Evolutionary conservation across 2,888 invertebrate species (phyloP).

Genomic region (Harmothoe impar): DNA sequence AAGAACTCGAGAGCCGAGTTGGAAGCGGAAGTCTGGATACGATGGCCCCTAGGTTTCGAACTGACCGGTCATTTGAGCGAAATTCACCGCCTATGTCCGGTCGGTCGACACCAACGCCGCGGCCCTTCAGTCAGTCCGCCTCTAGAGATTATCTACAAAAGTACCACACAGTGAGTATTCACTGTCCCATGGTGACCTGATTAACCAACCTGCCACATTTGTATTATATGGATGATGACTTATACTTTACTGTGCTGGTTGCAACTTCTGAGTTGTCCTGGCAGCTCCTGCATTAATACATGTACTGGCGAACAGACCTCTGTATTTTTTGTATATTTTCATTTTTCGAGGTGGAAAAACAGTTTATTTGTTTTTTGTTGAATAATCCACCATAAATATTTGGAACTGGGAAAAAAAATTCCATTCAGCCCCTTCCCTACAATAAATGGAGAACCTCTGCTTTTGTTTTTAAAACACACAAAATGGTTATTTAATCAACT

Average conservation of each 20-base stretch:
- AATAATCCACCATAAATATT: background rate
- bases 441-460: background rate
- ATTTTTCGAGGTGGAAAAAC: background rate
- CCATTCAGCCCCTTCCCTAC: background rate
- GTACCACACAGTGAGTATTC: slow-evolving; percentile 95
- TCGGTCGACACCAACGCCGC: slow-evolving; percentile 89
- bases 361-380: background rate
- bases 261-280: background rate
- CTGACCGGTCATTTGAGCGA: slow-evolving; percentile 87
- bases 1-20: slow-evolving; percentile 97
- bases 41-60: slow-evolving; percentile 90
- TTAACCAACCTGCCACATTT: background rate
- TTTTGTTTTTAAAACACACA: slow-evolving; percentile 33
- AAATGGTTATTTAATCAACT: background rate
- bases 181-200: background rate
- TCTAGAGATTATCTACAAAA: slow-evolving; percentile 88
- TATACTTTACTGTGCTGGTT: background rate
- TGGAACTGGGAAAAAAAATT: background rate
- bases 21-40: slow-evolving; percentile 89
- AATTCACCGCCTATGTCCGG: slow-evolving; percentile 92
- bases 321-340: background rate
- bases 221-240: background rate
- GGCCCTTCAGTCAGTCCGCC: slow-evolving; percentile 65
- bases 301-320: background rate
- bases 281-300: background rate